Evolutionary conservation across 1,140 invertebrate species (phyloP).

Genomic region (Euglossa dilemma): DNA sequence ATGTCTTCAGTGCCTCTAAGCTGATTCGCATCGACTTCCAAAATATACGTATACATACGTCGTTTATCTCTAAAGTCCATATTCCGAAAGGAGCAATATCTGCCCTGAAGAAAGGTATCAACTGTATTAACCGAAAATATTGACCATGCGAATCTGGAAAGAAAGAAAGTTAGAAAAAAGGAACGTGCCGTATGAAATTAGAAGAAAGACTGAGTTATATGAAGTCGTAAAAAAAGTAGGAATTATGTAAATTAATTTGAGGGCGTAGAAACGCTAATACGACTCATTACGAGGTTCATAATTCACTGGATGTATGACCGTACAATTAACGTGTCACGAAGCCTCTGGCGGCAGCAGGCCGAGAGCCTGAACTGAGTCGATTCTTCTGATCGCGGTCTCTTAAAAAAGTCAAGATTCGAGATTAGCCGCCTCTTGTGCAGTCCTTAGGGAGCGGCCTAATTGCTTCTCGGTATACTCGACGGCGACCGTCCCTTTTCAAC

Average conservation of each 20-base stretch:
- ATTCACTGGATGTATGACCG: not conserved
- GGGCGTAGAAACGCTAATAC: not conserved
- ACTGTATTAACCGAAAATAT: too few species aligned
- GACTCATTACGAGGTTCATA: not conserved
- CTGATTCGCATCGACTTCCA: too few species aligned
- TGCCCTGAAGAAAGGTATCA: too few species aligned
- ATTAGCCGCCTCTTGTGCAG: conserved; percentile 31
- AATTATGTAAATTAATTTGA: conserved; percentile 1
- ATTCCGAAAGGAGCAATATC: too few species aligned
- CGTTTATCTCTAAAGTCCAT: too few species aligned
- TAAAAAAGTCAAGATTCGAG: conserved; percentile 39
- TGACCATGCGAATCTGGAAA: too few species aligned
- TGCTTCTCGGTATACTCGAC: conserved; percentile 38
- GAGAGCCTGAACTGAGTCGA: not conserved
- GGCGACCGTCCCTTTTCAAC: conserved; percentile 33
- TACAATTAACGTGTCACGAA: conserved; percentile 11
- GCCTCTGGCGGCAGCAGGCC: not conserved
- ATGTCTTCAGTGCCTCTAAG: too few species aligned
- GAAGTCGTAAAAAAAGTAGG: not conserved
- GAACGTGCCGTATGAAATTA: not conserved
- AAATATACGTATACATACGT: too few species aligned
- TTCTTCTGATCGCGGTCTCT: conserved; percentile 20
- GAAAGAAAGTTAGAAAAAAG: too few species aligned
- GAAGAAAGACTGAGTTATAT: not conserved
- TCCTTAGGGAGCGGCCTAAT: conserved; percentile 44